Base-by-base conservation (phyloP, 2,888 invertebrate species). In the Siphlonurus alternatus region DNA sequence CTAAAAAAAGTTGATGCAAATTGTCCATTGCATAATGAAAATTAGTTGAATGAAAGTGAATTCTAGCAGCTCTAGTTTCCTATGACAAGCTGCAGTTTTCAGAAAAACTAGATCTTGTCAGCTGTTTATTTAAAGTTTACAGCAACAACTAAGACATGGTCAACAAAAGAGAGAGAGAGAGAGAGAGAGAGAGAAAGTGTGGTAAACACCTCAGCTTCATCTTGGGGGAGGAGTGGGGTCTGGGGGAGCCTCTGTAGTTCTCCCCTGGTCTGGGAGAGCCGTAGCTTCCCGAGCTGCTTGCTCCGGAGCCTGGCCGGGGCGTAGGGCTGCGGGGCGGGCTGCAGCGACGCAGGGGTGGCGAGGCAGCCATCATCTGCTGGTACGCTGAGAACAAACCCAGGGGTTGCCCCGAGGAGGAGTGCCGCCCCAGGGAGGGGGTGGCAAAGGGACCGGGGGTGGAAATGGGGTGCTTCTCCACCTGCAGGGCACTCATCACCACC, bases 391-490 rank as follows among this genome's bases (percentile, higher is more conserved):
- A 80, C 77, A 80, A 0, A 77, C 74, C 68, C 75, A 69, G 81
- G 10, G 80, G 77, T 2, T 77, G 75, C 67, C 80, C 78, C 15
- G 85, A 82, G 2, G 87, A 87, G 75, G 69, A 81, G 7, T 80
- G 77, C 2, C 77, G 75, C 67, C 80, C 78, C 15, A 85, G 82
- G 2, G 87, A 87, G 0, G 87, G 87, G 72, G 87, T 86, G 20
- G 85, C 81, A 73, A 70, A 84, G 1, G 91, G 91, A 59, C 91
- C 91, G n/a, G 90, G 90, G 66, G 89, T 89, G 56, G 88, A 88
- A 67, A 92, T 86, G 63, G 92, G 92, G 78, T 92, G 87, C 76
- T 93, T 93, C 76, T 93, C 93, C 70, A 93, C 92, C 80, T 93
- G 92, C 66, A 94, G 81, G 63, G 93, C 93, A 75, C 93, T 93